These are phyloP conservation scores for Drosophila siamana DNA, from an alignment of 2,888 invertebrate species.

Conservation along the genomic window DNA sequence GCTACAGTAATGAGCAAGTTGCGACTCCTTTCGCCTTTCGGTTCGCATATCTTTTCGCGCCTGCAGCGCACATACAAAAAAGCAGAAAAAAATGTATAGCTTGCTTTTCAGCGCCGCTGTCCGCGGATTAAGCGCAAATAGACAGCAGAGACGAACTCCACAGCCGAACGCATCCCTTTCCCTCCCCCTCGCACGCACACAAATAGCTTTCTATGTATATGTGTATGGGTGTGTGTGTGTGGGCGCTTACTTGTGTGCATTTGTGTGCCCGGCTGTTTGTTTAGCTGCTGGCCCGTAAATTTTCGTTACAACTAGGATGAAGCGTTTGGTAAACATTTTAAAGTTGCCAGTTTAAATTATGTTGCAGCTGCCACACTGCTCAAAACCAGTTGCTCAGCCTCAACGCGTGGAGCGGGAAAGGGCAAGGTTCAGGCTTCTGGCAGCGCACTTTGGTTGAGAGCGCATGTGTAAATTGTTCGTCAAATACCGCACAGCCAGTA, in stretches of 20 bases:
- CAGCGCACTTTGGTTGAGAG: constrained; percentile 21
- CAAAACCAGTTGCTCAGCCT: constrained; percentile 27
- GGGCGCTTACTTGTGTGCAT: constrained; percentile 14
- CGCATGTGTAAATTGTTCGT: constrained; percentile 48
- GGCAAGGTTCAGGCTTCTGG: neutral
- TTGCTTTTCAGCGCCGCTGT: constrained; percentile 64
- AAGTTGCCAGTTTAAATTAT: constrained; percentile 78
- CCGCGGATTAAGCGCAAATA: constrained; percentile 76
- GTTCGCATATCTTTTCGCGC: constrained; percentile 70
- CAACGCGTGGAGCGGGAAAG: neutral
- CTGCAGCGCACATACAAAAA: constrained; percentile 48
- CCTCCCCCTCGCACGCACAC: neutral
- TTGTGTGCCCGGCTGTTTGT: constrained; percentile 57
- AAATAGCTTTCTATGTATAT: constrained; percentile 13
- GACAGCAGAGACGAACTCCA: constrained; percentile 64
- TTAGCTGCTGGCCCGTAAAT: constrained; percentile 78
- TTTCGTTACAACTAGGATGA: constrained; percentile 78
- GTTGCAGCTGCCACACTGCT: constrained; percentile 36
- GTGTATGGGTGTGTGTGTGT: constrained; percentile 10
- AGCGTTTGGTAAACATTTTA: constrained; percentile 79
- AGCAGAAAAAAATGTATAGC: constrained; percentile 53
- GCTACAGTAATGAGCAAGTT: constrained; percentile 76
- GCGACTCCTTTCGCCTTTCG: constrained; percentile 12
- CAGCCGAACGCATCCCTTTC: constrained; percentile 32
- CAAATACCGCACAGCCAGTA: constrained; percentile 45